Base-by-base conservation (phyloP, 2,888 invertebrate genomes). In the Pemphredon lugubris region DNA sequence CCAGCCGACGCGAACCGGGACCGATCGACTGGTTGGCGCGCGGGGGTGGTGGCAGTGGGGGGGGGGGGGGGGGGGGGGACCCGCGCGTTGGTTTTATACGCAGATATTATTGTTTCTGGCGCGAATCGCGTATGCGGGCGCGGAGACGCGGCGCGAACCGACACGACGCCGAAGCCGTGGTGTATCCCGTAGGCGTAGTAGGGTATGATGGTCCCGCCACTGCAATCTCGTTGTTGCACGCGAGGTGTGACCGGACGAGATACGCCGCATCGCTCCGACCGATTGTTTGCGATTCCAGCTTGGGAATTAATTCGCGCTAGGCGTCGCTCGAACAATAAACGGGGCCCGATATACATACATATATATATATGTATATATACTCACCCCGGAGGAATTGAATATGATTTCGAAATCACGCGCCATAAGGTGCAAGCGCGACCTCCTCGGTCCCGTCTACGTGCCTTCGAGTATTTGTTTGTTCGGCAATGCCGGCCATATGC, bases 361-460 rank as follows among this genome's bases (percentile, higher is more conserved):
- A n/a, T n/a, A n/a, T n/a, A n/a, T n/a, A n/a, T n/a, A n/a, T n/a
- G n/a, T n/a, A n/a, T n/a, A n/a, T n/a, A n/a, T n/a, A n/a, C n/a
- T n/a, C 59, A 75, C 81, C 79, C 75, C 39, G 37, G 77, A 76
- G 83, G 67, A 81, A 82, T 85, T 82, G 81, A 86, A 86, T 86
- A 78, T 75, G 85, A 86, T 86, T 86, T 81, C 83, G 83, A 84
- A 85, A 86, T 86, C 78, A 75, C 66, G 57, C 83, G 83, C 85
- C 86, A 85, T 86, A 86, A 85, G 86, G 86, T 79, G 74, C 44
- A 59, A 72, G 71, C 70, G 34, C 68, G 55, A 30, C 61, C 40
- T 53, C 30, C 54, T 60, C 60, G 53, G 58, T 55, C 30, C 55
- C 76, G 55, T 54, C 64, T 61, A 65, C 68, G 72, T 68, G 51